Conservation (phyloP, 2,888 invertebrate genomes). For the Callyntrura sp. region DNA sequence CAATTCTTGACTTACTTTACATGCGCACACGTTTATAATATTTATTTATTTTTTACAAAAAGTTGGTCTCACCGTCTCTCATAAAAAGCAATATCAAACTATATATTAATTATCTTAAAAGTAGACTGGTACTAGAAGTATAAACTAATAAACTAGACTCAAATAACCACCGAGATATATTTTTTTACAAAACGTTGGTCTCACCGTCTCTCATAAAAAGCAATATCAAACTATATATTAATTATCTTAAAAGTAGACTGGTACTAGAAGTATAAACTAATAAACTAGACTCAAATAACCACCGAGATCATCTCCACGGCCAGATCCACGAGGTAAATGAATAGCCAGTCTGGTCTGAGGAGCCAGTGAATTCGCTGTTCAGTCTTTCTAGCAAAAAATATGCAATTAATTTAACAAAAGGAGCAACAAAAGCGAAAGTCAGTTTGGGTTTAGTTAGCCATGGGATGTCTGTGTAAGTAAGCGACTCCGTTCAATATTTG, state of each 20-base stretch:
- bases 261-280: too few relatives aligned
- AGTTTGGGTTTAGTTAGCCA: not conserved
- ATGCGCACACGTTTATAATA: too few relatives aligned
- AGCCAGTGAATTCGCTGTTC: constrained; percentile 54
- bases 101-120: too few relatives aligned
- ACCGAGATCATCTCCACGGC: constrained; percentile 75
- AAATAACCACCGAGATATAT: constrained; percentile 68
- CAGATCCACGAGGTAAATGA: constrained; percentile 74
- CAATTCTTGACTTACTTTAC: too few relatives aligned
- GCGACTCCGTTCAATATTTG: not conserved
- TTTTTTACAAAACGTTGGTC: too few relatives aligned
- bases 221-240: too few relatives aligned
- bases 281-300: constrained; percentile 36
- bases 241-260: too few relatives aligned
- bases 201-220: too few relatives aligned
- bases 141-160: not conserved
- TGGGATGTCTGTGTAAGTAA: not conserved
- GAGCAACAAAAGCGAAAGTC: not conserved
- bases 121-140: too few relatives aligned
- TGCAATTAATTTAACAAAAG: not conserved
- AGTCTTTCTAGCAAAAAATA: constrained; percentile 73
- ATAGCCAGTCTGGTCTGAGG: constrained; percentile 66
- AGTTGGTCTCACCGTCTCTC: too few relatives aligned
- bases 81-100: too few relatives aligned
- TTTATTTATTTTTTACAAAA: too few relatives aligned